Conservation (phyloP, 1,140 invertebrate species). For the Chelonus insularis region DNA sequence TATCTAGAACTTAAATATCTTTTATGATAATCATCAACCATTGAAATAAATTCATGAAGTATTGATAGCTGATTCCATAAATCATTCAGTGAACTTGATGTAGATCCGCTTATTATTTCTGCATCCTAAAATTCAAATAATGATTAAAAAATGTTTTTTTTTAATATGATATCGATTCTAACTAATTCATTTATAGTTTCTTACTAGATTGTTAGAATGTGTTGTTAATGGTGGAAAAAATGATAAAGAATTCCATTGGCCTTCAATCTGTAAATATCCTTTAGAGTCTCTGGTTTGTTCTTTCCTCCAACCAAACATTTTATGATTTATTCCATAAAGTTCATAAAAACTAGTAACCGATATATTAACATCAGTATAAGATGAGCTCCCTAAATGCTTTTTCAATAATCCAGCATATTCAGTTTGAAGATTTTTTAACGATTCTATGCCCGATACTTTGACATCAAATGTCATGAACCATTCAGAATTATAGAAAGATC, state of each 20-base stretch:
- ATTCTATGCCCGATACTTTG: background rate
- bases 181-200: constrained; percentile 12
- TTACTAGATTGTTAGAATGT: constrained; percentile 44
- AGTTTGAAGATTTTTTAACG: background rate
- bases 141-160: background rate
- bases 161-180: constrained; percentile 4
- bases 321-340: constrained; percentile 43
- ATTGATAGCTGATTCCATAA: constrained; percentile 45
- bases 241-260: constrained; percentile 36
- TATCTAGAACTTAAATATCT: constrained; percentile 33
- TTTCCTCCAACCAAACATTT: constrained; percentile 34
- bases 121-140: constrained; percentile 31
- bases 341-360: constrained; percentile 37
- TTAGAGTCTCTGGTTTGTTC: constrained; percentile 36
- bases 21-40: constrained; percentile 37
- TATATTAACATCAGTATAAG: constrained; percentile 31
- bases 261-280: constrained; percentile 42
- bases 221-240: constrained; percentile 37
- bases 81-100: constrained; percentile 37
- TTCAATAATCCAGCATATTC: background rate
- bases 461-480: background rate
- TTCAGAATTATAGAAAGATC: constrained; percentile 28
- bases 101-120: constrained; percentile 38
- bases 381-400: background rate
- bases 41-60: constrained; percentile 43